Base-by-base conservation (phyloP, 2,113 vertebrate genomes). In the Arenaria interpres region DNA sequence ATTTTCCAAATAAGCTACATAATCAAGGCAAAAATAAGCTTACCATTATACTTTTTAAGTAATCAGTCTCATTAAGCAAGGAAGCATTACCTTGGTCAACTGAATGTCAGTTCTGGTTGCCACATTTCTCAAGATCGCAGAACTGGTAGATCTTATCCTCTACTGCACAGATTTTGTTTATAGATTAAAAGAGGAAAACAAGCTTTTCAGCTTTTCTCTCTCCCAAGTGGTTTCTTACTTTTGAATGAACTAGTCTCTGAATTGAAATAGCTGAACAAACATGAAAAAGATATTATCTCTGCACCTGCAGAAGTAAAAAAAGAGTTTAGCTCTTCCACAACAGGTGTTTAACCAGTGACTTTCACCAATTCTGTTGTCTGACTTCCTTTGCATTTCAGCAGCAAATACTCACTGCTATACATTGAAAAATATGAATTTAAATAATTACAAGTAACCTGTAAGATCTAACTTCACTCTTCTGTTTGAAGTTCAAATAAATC, bases 241-340 rank as follows among this genome's bases (percentile, higher is more conserved):
- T 62, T 91, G 88, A 95, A 94, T 94, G 91, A 95, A 93, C 63
- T 43, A 93, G 74, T 85, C 50, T 83, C 74, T 88, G 91, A 82
- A 90, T 45, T 88, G 88, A 96, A 96, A 89, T 69, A 91, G 87
- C 91, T 96, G 87, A 94, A 85, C 88, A 89, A 96, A 93, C 94
- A 96, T 91, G 81, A 96, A 85, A 93, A 91, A 94, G 95, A 97
- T 95, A 90, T 19, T 93, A 97, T 96, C 96, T 94, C 76, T 93
- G 90, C 96, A 96, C 85, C 93, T 97, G 96, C 88, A 96, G 78
- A 88, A 93, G 78, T 54, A 56, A 63, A 90, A 92, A 82, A 90
- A 72, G 35, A 85, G 33, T 76, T 89, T 83, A 93, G 78, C 33
- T 83, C 71, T 94, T 88, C 92, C 90, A 67, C 71, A 97, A 80